These are phyloP conservation scores for Rhabdophis nuchalis DNA, from an alignment of 2,797 vertebrate species.

Conservation along the genomic window DNA sequence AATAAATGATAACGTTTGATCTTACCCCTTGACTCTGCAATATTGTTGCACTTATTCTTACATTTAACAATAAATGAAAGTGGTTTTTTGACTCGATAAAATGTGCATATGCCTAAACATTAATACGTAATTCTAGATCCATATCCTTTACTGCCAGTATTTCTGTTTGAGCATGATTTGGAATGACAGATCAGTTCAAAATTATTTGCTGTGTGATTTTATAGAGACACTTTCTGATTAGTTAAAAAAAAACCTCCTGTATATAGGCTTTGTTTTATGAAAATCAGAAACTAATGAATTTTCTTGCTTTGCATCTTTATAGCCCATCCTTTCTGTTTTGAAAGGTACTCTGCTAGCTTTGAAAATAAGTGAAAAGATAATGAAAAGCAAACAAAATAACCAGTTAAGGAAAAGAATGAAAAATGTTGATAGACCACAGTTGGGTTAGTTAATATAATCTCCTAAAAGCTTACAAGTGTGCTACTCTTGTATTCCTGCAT, in stretches of 20 bases:
- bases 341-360: neutral
- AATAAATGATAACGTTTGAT: neutral
- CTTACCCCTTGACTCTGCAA: neutral
- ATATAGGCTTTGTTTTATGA: neutral
- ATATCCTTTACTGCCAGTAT: neutral
- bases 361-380: neutral
- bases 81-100: neutral
- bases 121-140: neutral
- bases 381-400: neutral
- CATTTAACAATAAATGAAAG: neutral
- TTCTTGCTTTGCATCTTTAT: neutral
- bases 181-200: too few relatives aligned
- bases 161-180: neutral
- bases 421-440: neutral
- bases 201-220: neutral
- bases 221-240: neutral
- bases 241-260: neutral
- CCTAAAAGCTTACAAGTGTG: neutral
- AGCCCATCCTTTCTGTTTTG: neutral
- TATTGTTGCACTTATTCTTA: neutral
- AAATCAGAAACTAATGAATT: neutral
- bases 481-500: neutral
- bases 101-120: neutral
- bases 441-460: neutral
- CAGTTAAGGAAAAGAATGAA: neutral